phyloP scores from a whole-genome alignment of 2,797 vertebrate species.

The Peromyscus aztecus region DNA sequence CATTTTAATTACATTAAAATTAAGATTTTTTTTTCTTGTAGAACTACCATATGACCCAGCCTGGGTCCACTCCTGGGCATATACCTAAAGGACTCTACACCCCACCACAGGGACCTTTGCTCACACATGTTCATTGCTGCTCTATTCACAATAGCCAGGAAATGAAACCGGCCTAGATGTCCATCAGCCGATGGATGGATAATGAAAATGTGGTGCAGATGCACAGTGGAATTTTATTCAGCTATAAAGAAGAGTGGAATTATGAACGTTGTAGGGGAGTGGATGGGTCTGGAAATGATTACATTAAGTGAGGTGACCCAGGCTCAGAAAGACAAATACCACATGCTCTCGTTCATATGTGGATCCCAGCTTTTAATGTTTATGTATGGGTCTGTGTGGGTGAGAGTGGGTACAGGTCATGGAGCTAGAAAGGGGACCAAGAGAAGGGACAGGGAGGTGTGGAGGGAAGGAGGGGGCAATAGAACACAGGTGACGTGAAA shows the following conservation, averaged over 20 bases:
- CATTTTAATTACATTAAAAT: slow-evolving; percentile 13
- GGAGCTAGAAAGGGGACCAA: not conserved
- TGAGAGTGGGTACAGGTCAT: not conserved
- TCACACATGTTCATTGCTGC: not conserved
- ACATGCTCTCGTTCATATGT: not conserved
- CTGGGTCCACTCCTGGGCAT: not conserved
- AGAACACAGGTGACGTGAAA: not conserved
- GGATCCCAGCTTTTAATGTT: not conserved
- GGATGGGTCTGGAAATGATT: not conserved
- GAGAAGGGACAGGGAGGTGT: not conserved
- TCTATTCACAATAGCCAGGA: not conserved
- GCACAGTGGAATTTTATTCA: not conserved
- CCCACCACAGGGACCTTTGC: not conserved
- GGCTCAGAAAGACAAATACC: not conserved
- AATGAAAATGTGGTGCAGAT: not conserved
- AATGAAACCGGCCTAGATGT: not conserved
- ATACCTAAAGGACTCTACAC: not conserved
- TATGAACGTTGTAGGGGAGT: not conserved
- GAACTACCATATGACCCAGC: not conserved
- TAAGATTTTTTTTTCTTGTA: not conserved
- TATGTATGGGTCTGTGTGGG: not conserved
- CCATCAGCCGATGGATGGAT: not conserved
- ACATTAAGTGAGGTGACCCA: not conserved
- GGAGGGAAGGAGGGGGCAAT: not conserved
- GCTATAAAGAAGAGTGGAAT: not conserved